phyloP scores from a whole-genome alignment of 2,797 vertebrate genomes.

The Fringilla coelebs region DNA sequence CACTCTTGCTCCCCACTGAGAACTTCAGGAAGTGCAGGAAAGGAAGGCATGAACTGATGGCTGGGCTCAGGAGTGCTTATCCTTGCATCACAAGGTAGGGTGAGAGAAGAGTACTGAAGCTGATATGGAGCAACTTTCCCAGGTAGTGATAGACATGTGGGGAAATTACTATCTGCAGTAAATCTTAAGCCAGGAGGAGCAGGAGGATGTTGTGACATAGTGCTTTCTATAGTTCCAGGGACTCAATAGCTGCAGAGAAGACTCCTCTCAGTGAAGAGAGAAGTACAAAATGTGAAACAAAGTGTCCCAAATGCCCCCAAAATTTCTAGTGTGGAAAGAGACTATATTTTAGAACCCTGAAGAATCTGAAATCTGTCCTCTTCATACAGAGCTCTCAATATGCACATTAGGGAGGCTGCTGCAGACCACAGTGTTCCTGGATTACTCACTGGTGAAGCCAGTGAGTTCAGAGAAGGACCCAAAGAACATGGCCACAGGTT shows the following conservation, averaged over 20 bases:
- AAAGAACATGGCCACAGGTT: not conserved
- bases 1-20: not conserved
- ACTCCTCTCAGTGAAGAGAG: not conserved
- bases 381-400: not conserved
- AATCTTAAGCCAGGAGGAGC: not conserved
- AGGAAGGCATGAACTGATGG: not conserved
- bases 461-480: not conserved
- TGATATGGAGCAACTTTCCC: not conserved
- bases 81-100: not conserved
- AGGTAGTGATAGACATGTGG: not conserved
- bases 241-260: not conserved
- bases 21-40: not conserved
- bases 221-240: not conserved
- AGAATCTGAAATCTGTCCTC: not conserved
- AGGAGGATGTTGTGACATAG: not conserved
- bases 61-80: not conserved
- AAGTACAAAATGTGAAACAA: not conserved
- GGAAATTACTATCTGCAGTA: not conserved
- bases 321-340: not conserved
- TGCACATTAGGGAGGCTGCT: not conserved
- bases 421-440: not conserved
- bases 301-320: rapidly evolving
- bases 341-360: not conserved
- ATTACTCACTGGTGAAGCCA: not conserved
- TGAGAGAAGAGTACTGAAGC: not conserved